Evolutionary conservation across 2,113 vertebrate genomes (phyloP).

Genomic region (Scolopax mira): DNA sequence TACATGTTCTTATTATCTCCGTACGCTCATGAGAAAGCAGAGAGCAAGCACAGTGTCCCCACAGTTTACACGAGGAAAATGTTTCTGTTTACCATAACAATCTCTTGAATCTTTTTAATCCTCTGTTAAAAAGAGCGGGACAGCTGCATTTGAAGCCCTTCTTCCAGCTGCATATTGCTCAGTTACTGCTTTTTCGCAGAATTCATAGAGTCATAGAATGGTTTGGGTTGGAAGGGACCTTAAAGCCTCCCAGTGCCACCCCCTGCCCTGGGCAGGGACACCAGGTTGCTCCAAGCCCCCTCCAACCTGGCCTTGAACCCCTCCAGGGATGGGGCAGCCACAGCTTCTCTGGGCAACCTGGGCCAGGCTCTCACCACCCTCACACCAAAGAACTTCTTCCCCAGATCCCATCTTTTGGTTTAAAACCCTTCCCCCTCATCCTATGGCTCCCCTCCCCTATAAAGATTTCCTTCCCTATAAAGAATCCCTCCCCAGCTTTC

Average conservation of each 20-base stretch:
- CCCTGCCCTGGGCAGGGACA: neutral
- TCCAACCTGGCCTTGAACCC: no score
- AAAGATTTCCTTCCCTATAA: no score
- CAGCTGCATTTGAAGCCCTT: constrained; percentile 11
- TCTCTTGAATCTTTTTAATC: constrained; percentile 57
- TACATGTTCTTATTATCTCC: constrained; percentile 37
- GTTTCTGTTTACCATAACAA: constrained; percentile 40
- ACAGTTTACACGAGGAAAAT: constrained; percentile 38
- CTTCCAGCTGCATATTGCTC: neutral
- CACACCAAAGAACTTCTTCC: neutral
- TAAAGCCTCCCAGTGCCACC: neutral
- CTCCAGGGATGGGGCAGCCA: no score
- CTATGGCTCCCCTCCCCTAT: neutral
- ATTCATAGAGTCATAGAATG: neutral
- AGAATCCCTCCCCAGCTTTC: no score
- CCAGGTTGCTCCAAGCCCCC: neutral
- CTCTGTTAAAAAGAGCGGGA: constrained; percentile 18
- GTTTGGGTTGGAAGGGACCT: neutral
- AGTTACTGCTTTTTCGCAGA: neutral
- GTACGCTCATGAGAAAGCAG: constrained; percentile 18
- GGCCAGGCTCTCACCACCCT: neutral
- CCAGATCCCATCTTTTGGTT: accelerated
- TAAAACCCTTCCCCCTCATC: neutral
- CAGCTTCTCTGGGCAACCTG: no score
- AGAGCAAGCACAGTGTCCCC: constrained; percentile 19